Percentiles rank a stretch among this genome's conserved stretches.
These are phyloP conservation scores for Latrodectus hesperus DNA, from an alignment of 2,888 invertebrate genomes.

Conservation along the genomic window DNA sequence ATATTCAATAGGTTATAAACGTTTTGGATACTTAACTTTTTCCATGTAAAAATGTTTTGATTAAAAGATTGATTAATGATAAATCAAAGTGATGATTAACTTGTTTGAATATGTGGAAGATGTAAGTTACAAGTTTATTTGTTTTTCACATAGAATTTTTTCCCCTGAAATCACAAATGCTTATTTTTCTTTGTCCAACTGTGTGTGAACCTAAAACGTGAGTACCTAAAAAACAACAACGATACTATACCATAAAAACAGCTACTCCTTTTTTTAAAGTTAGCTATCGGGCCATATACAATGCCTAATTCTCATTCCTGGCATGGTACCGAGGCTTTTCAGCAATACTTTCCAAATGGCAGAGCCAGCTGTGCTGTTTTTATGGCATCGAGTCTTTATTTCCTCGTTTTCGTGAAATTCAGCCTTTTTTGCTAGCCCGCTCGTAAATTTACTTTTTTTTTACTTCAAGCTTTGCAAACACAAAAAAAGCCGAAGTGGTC, in stretches of 20 bases:
- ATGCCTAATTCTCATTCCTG: conserved; percentile 54
- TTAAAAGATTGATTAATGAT: too few species aligned
- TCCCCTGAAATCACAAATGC: too few species aligned
- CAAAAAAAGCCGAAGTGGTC: conserved; percentile 25
- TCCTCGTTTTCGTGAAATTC: conserved; percentile 48
- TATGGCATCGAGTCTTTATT: conserved; percentile 62
- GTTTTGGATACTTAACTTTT: too few species aligned
- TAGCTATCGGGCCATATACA: conserved; percentile 50
- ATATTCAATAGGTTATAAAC: too few species aligned
- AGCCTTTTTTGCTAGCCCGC: conserved; percentile 11
- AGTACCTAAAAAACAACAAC: neutral
- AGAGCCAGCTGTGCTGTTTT: conserved; percentile 56
- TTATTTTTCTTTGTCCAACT: neutral
- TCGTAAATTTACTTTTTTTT: conserved; percentile 46
- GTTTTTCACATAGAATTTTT: too few species aligned
- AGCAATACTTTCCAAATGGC: conserved; percentile 57
- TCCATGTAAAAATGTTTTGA: too few species aligned
- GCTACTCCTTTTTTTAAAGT: conserved; percentile 24
- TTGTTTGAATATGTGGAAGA: too few species aligned
- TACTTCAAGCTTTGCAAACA: conserved; percentile 1
- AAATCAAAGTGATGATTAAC: too few species aligned
- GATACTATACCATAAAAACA: conserved; percentile 25
- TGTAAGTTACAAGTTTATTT: too few species aligned
- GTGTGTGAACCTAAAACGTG: neutral
- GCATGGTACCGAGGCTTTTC: conserved; percentile 21